Percentiles rank a stretch among this genome's conserved stretches.
Conservation (phyloP, 2,113 vertebrate species). For the Mesoclemmys tuberculata region DNA sequence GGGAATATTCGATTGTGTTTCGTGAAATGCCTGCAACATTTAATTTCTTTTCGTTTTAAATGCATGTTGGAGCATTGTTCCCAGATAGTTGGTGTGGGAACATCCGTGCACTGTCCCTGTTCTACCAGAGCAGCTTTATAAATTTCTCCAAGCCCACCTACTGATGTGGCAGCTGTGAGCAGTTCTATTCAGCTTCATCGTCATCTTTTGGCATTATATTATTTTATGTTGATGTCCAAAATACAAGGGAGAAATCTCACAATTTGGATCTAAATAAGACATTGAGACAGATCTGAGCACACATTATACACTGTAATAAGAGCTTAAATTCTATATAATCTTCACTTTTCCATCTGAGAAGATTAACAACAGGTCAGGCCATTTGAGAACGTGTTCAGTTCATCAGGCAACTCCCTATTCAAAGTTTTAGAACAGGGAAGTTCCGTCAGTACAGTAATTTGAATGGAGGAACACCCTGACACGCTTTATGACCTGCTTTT, state of each 20-base stretch:
- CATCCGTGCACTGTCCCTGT: not conserved
- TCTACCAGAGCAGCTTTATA: not conserved
- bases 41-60: not conserved
- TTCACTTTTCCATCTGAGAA: not conserved
- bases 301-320: not conserved
- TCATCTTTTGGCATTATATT: not conserved
- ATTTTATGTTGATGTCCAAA: accelerated
- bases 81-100: not conserved
- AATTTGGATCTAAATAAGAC: not conserved
- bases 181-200: not conserved
- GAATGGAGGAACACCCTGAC: not conserved
- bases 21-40: not conserved
- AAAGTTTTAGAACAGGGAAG: not conserved
- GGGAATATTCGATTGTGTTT: not conserved
- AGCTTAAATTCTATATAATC: not conserved
- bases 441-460: not conserved
- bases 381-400: not conserved
- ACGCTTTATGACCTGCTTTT: not conserved
- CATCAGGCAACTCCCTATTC: not conserved
- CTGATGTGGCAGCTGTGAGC: not conserved
- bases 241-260: not conserved
- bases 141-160: not conserved
- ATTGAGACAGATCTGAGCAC: not conserved
- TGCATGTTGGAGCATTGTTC: not conserved
- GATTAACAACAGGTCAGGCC: not conserved